phyloP scores from a whole-genome alignment of 2,113 vertebrate genomes.

The Rhodinocichla rosea region DNA sequence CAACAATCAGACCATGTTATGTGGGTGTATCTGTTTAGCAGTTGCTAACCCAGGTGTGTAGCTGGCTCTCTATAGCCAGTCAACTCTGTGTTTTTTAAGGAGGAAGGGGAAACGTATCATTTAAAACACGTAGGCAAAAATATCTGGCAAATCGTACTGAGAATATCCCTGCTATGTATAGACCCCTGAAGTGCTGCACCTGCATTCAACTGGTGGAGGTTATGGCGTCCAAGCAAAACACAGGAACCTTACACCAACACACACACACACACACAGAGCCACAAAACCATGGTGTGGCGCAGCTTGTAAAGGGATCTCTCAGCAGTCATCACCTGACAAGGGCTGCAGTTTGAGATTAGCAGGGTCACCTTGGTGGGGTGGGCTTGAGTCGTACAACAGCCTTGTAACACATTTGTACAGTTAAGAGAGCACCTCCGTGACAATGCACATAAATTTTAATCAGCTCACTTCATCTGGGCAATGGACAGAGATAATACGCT shows the following conservation, averaged over 20 bases:
- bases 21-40: not conserved
- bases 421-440: conserved; percentile 35
- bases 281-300: not conserved
- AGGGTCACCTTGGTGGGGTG: not conserved
- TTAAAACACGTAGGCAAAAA: not conserved
- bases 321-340: conserved; percentile 52
- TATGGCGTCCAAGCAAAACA: not conserved
- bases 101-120: not conserved
- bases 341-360: conserved; percentile 55
- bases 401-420: not conserved
- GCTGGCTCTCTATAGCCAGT: not conserved
- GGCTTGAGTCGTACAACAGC: not conserved
- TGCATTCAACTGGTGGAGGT: not conserved
- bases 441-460: conserved; percentile 23
- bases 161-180: not conserved
- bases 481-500: not conserved
- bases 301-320: conserved; percentile 39
- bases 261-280: not conserved
- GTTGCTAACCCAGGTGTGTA: not conserved
- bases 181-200: not conserved
- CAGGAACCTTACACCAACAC: not conserved
- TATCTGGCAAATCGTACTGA: not conserved
- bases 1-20: not conserved
- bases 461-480: conserved; percentile 10
- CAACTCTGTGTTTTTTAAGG: not conserved